Evolutionary conservation across 1,140 invertebrate genomes (phyloP).

Genomic region (Brachystomella parvula): DNA sequence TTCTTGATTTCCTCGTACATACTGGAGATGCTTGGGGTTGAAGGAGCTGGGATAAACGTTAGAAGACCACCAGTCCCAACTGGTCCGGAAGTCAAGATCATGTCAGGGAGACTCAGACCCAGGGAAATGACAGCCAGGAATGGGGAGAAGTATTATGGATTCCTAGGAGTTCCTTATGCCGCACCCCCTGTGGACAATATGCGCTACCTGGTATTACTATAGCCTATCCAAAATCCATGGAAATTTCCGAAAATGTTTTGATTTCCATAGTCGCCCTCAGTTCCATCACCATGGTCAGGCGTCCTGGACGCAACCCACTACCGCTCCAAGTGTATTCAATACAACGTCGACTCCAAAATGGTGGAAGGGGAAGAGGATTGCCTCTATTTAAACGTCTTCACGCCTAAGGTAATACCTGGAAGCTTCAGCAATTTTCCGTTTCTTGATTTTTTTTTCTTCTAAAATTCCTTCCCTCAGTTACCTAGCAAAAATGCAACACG

Average conservation of each 20-base stretch:
- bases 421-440: neutral
- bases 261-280: slow-evolving; percentile 49
- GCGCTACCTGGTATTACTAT: slow-evolving; percentile 49
- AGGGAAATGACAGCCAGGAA: slow-evolving; percentile 32
- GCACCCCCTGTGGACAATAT: slow-evolving; percentile 50
- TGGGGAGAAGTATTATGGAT: slow-evolving; percentile 39
- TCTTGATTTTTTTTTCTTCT: neutral
- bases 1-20: neutral
- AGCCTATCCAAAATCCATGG: neutral
- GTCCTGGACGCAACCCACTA: slow-evolving; percentile 52
- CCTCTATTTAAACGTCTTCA: slow-evolving; percentile 57
- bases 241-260: neutral
- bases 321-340: slow-evolving; percentile 58
- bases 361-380: slow-evolving; percentile 54
- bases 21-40: neutral
- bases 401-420: slow-evolving; percentile 36
- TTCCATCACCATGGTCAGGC: slow-evolving; percentile 51
- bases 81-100: slow-evolving; percentile 18
- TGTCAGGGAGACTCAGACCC: slow-evolving; percentile 26
- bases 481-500: neutral
- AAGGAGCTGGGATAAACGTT: neutral
- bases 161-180: slow-evolving; percentile 50
- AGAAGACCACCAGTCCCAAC: neutral
- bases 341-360: slow-evolving; percentile 40
- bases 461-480: neutral